Evolutionary conservation across 2,113 vertebrate genomes (phyloP), one percentile per base, ranked within the genome.

Genomic region (Oostethus manadensis): DNA sequence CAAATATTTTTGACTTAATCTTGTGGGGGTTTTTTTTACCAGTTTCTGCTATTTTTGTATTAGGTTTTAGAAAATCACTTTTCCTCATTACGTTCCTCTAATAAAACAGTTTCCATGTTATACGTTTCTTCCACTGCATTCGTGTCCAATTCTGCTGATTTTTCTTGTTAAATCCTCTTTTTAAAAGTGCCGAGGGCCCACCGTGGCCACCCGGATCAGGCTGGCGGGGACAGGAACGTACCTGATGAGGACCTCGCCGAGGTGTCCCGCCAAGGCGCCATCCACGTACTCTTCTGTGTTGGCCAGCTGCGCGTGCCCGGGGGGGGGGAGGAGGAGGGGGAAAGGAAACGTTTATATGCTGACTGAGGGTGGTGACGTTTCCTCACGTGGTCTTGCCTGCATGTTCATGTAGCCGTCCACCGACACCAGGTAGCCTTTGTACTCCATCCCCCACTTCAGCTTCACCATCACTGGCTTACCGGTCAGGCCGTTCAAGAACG

Each of bases 231-330:
- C 3, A 6, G 17, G 5, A 56, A 45, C 70, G n/a, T 90, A 98
- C 97, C 95, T 95, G 88, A 98, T 92, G 51, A 99, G 90, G 71
- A 99, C 95, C 88, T 99, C 97, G 26, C 97, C 96, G 10, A 99
- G 91, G 73, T 99, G 97, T 72, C 97, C 97, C 0, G 96, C 94
- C 84, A 99, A 82, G 0, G 97, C 96, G 10, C 97, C 96, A 10
- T 99, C 97, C 74, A 99, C 96, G n/a, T 93, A 98, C 83, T 99
- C 97, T 70, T 99, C 97, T 65, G 97, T 99, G 89, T 99, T 99
- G 5, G 97, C 97, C 73, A 99, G 88, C 97, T 99, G 77, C 21
- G 16, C 22, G 17, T 13, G 59, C 65, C 50, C 8, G 60, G 0
- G 22, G 15, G 9, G 13, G 16, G 33, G 17, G 3, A 35, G n/a